phyloP scores from a whole-genome alignment of 2,888 invertebrate genomes.

The Lasioglossum calceatum region DNA sequence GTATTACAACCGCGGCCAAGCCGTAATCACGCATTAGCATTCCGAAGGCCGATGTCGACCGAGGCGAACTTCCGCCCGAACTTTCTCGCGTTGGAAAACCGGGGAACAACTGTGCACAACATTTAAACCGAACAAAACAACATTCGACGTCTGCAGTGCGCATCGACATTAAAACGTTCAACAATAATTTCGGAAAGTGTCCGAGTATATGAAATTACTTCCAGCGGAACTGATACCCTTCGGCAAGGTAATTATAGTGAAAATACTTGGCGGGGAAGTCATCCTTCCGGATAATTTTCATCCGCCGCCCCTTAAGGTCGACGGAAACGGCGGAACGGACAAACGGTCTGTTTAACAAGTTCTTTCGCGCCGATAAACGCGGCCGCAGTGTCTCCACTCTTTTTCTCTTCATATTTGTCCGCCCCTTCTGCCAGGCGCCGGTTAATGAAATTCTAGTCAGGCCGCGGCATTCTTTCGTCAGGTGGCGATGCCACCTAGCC shows the following conservation, averaged over 20 bases:
- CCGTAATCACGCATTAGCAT: slow-evolving; percentile 83
- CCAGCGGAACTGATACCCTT: not conserved
- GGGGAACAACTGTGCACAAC: slow-evolving; percentile 3
- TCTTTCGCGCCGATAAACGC: slow-evolving; percentile 74
- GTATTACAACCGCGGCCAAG: slow-evolving; percentile 75
- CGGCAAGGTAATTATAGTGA: not conserved
- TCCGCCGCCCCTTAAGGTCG: slow-evolving; percentile 36
- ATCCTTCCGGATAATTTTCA: slow-evolving; percentile 51
- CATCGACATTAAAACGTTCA: not conserved
- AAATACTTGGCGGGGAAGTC: slow-evolving; percentile 23
- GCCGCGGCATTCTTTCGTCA: slow-evolving; percentile 82
- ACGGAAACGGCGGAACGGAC: slow-evolving; percentile 59
- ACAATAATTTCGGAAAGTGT: not conserved
- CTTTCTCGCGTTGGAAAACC: slow-evolving; percentile 44
- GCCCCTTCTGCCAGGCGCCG: slow-evolving; percentile 56
- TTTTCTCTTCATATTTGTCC: slow-evolving; percentile 63
- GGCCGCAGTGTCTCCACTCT: slow-evolving; percentile 61
- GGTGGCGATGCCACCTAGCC: slow-evolving; percentile 76
- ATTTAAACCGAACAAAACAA: not conserved
- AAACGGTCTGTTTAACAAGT: slow-evolving; percentile 73
- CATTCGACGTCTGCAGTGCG: not conserved
- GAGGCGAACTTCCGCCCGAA: slow-evolving; percentile 56
- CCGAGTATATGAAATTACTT: not conserved
- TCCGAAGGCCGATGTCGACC: slow-evolving; percentile 74
- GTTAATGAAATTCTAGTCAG: slow-evolving; percentile 81